Evolutionary conservation across 2,113 vertebrate species (phyloP), one percentile per base, ranked within the genome.

Genomic region (Mystacornis crossleyi): DNA sequence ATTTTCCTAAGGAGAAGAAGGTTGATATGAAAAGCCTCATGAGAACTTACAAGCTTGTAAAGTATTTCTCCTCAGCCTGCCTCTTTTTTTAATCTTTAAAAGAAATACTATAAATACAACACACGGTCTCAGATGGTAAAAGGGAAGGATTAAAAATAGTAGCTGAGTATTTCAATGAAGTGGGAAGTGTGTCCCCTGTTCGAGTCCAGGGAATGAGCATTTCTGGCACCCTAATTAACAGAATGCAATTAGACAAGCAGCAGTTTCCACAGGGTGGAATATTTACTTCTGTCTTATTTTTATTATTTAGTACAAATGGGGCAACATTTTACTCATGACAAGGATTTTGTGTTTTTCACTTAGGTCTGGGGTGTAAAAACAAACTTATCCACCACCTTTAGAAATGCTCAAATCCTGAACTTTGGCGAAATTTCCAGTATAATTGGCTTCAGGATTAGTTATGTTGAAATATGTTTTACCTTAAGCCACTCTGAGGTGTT

Each of bases 11-110:
- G 78, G 45, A 80, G 18, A 14, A 74, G 13, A 55, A 54, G 15
- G 57, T 78, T 94, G 86, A 4, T 31, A 26, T 40, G 34, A 83
- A 81, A 95, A 94, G 6, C 67, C 85, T 55, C 47, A 6, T 4
- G 85, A 97, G 90, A 95, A 74, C 86, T 83, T 71, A 78, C 28
- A 89, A 77, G 42, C 69, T 73, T 92, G 71, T 74, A 60, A 77
- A 90, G 40, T 40, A 83, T 83, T 82, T 77, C 71, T 61, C 40
- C 38, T 60, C 55, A 51, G 24, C 34, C 73, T 65, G 33, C 4
- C n/a, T 45, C 16, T 28, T 69, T 47, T 74, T 64, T 55, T 12
- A 54, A 36, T 64, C n/a, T 67, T 50, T 1, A 24, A 18, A 45
- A 8, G 12, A 66, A 60, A 78, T 8, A 15, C 64, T 67, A 61